A percentile compares a stretch with the other conserved stretches of the same genome.
phyloP scores from a whole-genome alignment of 2,888 invertebrate genomes.

The Didymodactylos carnosus region DNA sequence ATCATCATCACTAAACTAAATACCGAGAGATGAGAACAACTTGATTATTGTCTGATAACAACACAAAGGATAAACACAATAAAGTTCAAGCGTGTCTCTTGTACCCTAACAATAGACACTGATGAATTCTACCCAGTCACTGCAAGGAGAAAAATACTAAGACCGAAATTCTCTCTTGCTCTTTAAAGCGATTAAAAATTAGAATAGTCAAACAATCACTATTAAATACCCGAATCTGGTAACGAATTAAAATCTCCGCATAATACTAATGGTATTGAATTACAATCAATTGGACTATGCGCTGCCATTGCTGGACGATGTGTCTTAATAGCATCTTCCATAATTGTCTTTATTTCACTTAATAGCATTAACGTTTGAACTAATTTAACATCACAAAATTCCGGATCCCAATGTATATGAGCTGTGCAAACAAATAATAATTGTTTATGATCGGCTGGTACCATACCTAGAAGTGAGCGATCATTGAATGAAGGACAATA shows the following conservation, averaged over 20 bases:
- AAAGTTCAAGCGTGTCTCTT: too few species aligned
- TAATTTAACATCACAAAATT: constrained; percentile 93
- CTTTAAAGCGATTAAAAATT: too few species aligned
- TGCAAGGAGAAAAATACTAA: too few species aligned
- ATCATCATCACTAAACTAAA: too few species aligned
- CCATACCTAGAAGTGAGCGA: neutral
- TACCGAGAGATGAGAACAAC: too few species aligned
- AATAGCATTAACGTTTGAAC: constrained; percentile 98
- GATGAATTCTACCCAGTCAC: too few species aligned
- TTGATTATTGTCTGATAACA: too few species aligned
- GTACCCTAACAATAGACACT: too few species aligned
- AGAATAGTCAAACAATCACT: too few species aligned
- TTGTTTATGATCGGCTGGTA: constrained; percentile 3
- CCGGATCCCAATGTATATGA: constrained; percentile 99
- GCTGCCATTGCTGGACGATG: constrained; percentile 50
- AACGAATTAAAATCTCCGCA: constrained; percentile 97
- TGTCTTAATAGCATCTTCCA: constrained; percentile 59
- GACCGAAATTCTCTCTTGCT: too few species aligned
- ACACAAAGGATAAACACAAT: too few species aligned
- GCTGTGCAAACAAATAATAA: constrained; percentile 45
- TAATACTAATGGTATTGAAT: constrained; percentile 67
- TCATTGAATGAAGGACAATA: neutral
- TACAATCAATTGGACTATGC: constrained; percentile 24
- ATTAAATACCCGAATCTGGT: constrained; percentile 62
- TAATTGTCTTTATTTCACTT: constrained; percentile 67